Conservation (phyloP, 2,888 invertebrate genomes). For the Eumerus sabulonum region DNA sequence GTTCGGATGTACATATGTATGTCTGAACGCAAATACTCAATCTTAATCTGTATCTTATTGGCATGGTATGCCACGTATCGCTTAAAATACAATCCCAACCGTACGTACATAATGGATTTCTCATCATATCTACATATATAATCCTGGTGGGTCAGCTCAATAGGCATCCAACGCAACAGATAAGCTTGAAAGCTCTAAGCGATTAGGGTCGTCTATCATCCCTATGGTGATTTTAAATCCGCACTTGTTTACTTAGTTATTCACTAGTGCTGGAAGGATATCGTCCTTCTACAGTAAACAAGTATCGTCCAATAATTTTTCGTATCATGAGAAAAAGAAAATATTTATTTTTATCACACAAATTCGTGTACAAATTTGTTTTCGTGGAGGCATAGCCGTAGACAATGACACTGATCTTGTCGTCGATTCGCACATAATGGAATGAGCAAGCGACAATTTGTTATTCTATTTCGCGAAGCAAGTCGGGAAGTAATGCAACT, state of each 20-base stretch:
- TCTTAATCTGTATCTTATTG: slow-evolving; percentile 19
- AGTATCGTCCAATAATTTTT: too few relatives aligned
- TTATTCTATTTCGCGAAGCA: too few relatives aligned
- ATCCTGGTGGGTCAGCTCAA: background rate
- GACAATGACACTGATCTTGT: slow-evolving; percentile 60
- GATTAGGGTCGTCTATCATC: background rate
- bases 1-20: background rate
- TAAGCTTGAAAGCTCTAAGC: slow-evolving; percentile 6
- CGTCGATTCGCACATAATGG: background rate
- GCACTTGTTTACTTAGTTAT: too few relatives aligned
- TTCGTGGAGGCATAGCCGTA: slow-evolving; percentile 7
- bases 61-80: slow-evolving; percentile 8
- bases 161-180: slow-evolving; percentile 5
- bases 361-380: slow-evolving; percentile 10
- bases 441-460: too few relatives aligned
- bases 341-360: slow-evolving; percentile 11
- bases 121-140: slow-evolving; percentile 13
- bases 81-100: slow-evolving; percentile 43
- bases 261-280: too few relatives aligned
- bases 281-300: too few relatives aligned
- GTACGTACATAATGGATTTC: slow-evolving; percentile 40
- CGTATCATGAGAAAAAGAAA: background rate
- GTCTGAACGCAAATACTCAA: slow-evolving; percentile 39
- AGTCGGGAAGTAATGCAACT: too few relatives aligned
- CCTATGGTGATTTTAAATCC: too few relatives aligned